Evolutionary conservation across 2,113 vertebrate species (phyloP).

Genomic region (Oxyura jamaicensis): DNA sequence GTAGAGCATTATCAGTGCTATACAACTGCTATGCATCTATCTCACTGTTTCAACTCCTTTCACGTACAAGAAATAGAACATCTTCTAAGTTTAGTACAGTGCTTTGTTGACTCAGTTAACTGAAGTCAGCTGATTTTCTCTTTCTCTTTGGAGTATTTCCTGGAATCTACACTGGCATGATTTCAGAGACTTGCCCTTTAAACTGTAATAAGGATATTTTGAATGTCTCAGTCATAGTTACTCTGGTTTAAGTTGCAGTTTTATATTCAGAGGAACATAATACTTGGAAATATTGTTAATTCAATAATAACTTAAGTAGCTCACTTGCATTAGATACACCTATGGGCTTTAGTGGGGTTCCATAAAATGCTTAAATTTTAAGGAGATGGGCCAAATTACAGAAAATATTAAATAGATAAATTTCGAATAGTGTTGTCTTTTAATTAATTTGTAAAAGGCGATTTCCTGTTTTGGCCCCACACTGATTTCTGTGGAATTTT

Average conservation of each 20-base stretch:
- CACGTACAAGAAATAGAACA: background rate
- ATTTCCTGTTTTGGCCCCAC: background rate
- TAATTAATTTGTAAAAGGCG: background rate
- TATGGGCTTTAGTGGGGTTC: background rate
- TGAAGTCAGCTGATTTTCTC: constrained; percentile 51
- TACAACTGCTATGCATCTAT: background rate
- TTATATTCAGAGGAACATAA: background rate
- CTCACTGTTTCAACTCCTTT: background rate
- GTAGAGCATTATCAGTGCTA: background rate
- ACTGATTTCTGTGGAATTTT: background rate
- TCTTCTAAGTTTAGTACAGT: fast-evolving
- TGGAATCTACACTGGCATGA: background rate
- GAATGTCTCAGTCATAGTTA: background rate
- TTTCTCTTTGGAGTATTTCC: background rate
- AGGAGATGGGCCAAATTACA: background rate
- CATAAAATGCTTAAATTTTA: background rate
- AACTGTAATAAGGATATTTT: background rate
- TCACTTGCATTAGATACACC: background rate
- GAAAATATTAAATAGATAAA: background rate
- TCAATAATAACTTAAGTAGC: background rate
- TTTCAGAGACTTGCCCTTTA: background rate
- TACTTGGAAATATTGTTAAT: background rate
- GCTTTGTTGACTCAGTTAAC: fast-evolving
- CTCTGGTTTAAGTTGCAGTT: background rate
- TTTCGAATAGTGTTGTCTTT: background rate